Base-by-base conservation (phyloP, 2,888 invertebrate genomes). In the Minunthozetes semirufus region DNA sequence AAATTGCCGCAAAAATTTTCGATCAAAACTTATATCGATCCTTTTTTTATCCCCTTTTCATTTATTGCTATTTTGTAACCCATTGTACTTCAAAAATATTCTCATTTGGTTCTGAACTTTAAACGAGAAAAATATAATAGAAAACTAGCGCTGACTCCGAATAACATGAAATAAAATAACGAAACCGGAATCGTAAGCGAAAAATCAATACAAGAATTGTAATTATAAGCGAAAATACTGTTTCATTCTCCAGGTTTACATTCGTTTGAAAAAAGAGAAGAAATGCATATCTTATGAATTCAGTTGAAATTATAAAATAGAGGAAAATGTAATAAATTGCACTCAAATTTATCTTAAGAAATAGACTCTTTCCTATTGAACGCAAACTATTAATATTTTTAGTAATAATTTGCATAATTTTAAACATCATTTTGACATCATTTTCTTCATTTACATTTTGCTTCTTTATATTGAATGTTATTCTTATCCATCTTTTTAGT, bases 151-250 rank as follows among this genome's bases (percentile, higher is more conserved):
- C 19, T 53, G 53, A 53, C 6, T 53, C 19, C 19, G 8, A 53
- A 53, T 22, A 59, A 59, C 22, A 19, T 22, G 13, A 22, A 59
- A 27, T 22, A 59, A 22, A 59, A 22, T 13, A 59, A 8, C 4
- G 27, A 59, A 29, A 59, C 25, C 25, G 29, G 59, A 59, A 59
- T 53, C 19, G 53, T 53, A 53, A n/a, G 53, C 59, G 22, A 29
- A 59, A 59, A 59, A 59, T 59, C 59, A 59, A 59, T 59, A 59
- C 25, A 59, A 27, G 59, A 59, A 59, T 27, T 59, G 59, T 29
- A 59, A 59, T 59, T 59, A 59, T 59, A 59, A 56, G 22, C 27
- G 29, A n/a, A 59, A 59, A 59, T 59, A 13, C 27, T 4, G n/a
- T n/a, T n/a, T n/a, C n/a, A n/a, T 19, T 19, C 9, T 27, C 8